Conservation (phyloP, 2,797 vertebrate species). For the Loris lydekkerianus region DNA sequence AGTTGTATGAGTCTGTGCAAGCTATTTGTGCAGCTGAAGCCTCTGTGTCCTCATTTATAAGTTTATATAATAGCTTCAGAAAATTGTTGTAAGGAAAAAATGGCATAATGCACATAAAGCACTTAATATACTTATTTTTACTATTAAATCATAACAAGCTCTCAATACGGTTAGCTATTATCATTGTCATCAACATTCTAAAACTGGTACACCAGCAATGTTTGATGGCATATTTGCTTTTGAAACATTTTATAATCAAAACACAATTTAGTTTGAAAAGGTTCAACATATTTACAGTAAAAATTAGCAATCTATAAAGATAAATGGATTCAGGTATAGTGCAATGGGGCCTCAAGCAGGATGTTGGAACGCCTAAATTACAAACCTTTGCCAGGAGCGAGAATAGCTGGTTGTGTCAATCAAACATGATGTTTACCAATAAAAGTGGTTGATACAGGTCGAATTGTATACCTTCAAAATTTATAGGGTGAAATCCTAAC, state of each 20-base stretch:
- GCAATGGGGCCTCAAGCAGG: neutral
- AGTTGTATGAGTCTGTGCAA: neutral
- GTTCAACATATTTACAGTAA: neutral
- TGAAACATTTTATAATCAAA: conserved; percentile 52
- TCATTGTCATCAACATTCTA: neutral
- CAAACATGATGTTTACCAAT: neutral
- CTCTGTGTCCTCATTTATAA: conserved; percentile 8
- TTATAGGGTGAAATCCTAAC: neutral
- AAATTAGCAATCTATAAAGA: neutral
- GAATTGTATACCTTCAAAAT: neutral
- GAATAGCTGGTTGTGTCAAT: neutral
- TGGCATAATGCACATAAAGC: neutral
- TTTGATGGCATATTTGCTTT: conserved; percentile 46
- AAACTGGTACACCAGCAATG: neutral
- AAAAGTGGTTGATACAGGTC: neutral
- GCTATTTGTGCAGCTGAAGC: conserved; percentile 31
- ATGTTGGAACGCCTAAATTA: neutral
- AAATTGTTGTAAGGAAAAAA: conserved; percentile 26
- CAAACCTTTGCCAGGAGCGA: conserved; percentile 17
- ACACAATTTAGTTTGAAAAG: conserved; percentile 34
- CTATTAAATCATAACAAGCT: conserved; percentile 9
- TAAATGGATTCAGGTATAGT: neutral
- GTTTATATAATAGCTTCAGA: conserved; percentile 40
- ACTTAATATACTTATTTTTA: conserved; percentile 1
- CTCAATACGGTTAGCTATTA: neutral